Evolutionary conservation across 2,888 invertebrate genomes (phyloP).

Genomic region (Rhingia rostrata): DNA sequence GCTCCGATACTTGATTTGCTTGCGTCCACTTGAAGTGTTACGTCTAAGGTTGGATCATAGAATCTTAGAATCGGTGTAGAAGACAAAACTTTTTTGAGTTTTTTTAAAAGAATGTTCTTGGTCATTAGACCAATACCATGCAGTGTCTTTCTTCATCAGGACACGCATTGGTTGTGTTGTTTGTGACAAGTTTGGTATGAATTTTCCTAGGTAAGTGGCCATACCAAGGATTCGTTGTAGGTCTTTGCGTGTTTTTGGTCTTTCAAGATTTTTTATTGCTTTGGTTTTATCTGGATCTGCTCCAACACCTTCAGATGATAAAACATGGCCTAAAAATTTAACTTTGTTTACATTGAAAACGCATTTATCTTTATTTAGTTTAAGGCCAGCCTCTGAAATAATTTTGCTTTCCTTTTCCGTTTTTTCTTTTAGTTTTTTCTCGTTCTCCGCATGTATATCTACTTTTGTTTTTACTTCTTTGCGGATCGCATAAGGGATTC

Average conservation of each 20-base stretch:
- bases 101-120: slow-evolving; percentile 53
- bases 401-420: slow-evolving; percentile 69
- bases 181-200: slow-evolving; percentile 54
- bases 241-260: slow-evolving; percentile 55
- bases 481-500: slow-evolving; percentile 59
- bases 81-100: slow-evolving; percentile 46
- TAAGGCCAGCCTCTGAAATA: slow-evolving; percentile 72
- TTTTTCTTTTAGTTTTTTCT: slow-evolving; percentile 68
- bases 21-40: slow-evolving; percentile 75
- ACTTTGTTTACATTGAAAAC: slow-evolving; percentile 56
- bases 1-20: slow-evolving; percentile 76
- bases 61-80: slow-evolving; percentile 75
- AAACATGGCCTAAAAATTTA: slow-evolving; percentile 77
- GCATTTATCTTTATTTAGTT: slow-evolving; percentile 76
- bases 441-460: slow-evolving; percentile 72
- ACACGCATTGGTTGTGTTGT: slow-evolving; percentile 41
- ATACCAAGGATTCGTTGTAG: slow-evolving; percentile 70
- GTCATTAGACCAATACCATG: slow-evolving; percentile 46
- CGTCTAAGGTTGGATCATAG: slow-evolving; percentile 75
- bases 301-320: slow-evolving; percentile 75
- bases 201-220: slow-evolving; percentile 35
- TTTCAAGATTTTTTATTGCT: slow-evolving; percentile 43
- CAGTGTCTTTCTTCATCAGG: slow-evolving; percentile 48
- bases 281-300: slow-evolving; percentile 76
- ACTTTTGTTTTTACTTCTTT: slow-evolving; percentile 56